Conservation (phyloP, 2,113 vertebrate species). For the Caranx melampygus region DNA sequence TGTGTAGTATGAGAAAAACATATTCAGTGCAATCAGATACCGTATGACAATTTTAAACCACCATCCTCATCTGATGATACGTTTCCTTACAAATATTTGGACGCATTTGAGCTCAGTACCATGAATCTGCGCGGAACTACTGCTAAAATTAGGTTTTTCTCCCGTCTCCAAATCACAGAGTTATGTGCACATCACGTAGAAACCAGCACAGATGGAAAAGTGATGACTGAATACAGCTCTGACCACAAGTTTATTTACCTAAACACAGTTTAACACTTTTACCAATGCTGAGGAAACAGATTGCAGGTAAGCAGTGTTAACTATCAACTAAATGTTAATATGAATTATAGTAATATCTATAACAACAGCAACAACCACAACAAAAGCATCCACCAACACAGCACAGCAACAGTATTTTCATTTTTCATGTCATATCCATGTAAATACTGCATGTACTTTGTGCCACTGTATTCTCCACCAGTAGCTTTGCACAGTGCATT, state of each 20-base stretch:
- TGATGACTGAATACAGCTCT: not conserved
- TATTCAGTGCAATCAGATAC: not conserved
- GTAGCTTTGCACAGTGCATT: not conserved
- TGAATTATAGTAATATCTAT: too few relatives aligned
- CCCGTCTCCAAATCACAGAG: not conserved
- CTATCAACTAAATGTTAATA: too few relatives aligned
- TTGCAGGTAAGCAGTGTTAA: not conserved
- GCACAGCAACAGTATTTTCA: too few relatives aligned
- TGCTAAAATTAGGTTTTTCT: not conserved
- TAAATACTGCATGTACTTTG: not conserved
- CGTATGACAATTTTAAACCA: not conserved
- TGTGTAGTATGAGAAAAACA: not conserved
- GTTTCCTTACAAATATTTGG: not conserved
- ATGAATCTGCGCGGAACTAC: not conserved
- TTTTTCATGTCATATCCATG: not conserved
- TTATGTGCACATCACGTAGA: too few relatives aligned
- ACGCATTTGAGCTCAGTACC: not conserved
- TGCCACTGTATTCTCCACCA: not conserved
- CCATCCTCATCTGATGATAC: not conserved
- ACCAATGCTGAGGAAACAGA: not conserved
- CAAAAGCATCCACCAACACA: too few relatives aligned
- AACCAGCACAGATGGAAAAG: not conserved
- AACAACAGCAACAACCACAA: too few relatives aligned
- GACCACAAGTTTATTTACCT: not conserved
- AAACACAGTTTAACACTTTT: not conserved